These are phyloP conservation scores for Drosophila funebris DNA, from an alignment of 1,140 invertebrate species.

Conservation along the genomic window DNA sequence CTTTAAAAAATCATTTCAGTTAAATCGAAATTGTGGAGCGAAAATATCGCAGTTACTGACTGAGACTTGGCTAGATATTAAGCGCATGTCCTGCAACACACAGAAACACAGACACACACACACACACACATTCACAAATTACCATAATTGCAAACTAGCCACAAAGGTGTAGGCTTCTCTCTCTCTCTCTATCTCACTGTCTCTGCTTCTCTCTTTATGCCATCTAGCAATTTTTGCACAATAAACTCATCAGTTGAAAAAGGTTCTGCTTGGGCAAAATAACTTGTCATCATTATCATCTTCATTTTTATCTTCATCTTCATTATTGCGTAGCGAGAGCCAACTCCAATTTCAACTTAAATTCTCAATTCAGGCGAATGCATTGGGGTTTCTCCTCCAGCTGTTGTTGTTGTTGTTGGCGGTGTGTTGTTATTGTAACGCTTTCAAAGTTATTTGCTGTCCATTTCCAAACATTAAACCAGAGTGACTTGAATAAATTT, in stretches of 20 bases:
- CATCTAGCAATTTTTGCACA: slow-evolving; percentile 16
- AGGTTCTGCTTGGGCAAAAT: slow-evolving; percentile 18
- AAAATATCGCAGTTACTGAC: slow-evolving; percentile 40
- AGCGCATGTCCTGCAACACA: background rate
- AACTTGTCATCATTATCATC: slow-evolving; percentile 49
- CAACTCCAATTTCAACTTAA: slow-evolving; percentile 34
- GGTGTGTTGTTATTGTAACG: slow-evolving; percentile 71
- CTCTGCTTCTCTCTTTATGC: background rate
- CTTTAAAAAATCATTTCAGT: slow-evolving; percentile 79
- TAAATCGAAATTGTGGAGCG: slow-evolving; percentile 72
- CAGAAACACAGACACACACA: background rate
- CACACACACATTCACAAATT: slow-evolving; percentile 11
- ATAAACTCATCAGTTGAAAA: slow-evolving; percentile 48
- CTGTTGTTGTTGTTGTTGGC: slow-evolving; percentile 32
- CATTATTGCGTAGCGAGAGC: slow-evolving; percentile 24
- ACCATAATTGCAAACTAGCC: slow-evolving; percentile 50
- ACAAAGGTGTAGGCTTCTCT: slow-evolving; percentile 11
- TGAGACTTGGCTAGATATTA: background rate
- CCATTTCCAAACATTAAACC: slow-evolving; percentile 82
- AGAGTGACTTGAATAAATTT: slow-evolving; percentile 82
- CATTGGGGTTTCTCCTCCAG: background rate
- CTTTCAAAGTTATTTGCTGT: slow-evolving; percentile 81
- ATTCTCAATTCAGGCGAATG: slow-evolving; percentile 24
- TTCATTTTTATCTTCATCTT: slow-evolving; percentile 12
- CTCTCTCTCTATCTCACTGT: background rate